phyloP scores from a whole-genome alignment of 2,888 invertebrate species.

The Orchestes rusci region DNA sequence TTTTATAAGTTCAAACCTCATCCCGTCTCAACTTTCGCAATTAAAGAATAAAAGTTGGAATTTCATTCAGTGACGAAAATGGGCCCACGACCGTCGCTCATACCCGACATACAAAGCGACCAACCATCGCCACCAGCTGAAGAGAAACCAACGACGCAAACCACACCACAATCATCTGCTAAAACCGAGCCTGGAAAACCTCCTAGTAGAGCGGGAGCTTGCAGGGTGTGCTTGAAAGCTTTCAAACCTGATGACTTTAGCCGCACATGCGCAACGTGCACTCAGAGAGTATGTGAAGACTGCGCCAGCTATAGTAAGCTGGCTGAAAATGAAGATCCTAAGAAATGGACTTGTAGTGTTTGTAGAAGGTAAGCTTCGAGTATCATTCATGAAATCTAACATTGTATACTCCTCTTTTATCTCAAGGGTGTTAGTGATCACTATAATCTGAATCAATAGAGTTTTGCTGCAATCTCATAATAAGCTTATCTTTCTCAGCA shows the following conservation, averaged over 20 bases:
- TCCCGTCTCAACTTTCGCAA: too few species aligned
- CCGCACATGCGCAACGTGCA: conserved; percentile 83
- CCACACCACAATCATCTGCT: conserved; percentile 38
- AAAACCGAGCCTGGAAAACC: conserved; percentile 61
- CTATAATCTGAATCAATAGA: too few species aligned
- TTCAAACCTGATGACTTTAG: conserved; percentile 84
- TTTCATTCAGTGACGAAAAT: conserved; percentile 70
- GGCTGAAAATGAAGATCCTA: conserved; percentile 75
- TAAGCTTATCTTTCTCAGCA: too few species aligned
- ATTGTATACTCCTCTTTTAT: too few species aligned
- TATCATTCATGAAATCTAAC: too few species aligned
- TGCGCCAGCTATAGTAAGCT: conserved; percentile 87
- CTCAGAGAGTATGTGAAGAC: conserved; percentile 84
- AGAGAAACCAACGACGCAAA: conserved; percentile 42
- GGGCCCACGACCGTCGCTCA: conserved; percentile 56
- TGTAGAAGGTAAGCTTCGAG: conserved; percentile 54
- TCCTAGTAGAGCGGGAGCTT: conserved; percentile 69
- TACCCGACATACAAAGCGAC: conserved; percentile 44
- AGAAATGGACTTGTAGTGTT: conserved; percentile 84
- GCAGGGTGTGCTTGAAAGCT: conserved; percentile 79
- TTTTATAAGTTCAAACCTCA: too few species aligned
- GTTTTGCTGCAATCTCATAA: too few species aligned
- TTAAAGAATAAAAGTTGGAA: too few species aligned
- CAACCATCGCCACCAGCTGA: conserved; percentile 39
- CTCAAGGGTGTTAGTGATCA: too few species aligned